These are phyloP conservation scores for Crotophaga sulcirostris DNA, from an alignment of 2,113 vertebrate genomes.

Conservation along the genomic window DNA sequence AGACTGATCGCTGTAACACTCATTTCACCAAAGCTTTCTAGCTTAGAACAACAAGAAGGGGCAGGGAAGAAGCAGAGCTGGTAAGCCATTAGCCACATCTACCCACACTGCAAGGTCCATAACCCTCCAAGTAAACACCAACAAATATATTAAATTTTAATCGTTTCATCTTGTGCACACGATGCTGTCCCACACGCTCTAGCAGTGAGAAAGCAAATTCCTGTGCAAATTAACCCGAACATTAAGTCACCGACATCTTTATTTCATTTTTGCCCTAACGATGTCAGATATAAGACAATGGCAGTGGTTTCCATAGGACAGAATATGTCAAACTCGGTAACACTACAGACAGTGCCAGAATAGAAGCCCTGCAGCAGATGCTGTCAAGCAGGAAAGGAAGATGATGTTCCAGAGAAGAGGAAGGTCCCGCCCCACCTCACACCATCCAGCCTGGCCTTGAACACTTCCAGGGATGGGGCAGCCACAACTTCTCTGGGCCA, in stretches of 20 bases:
- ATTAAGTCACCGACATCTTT: neutral
- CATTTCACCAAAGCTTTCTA: neutral
- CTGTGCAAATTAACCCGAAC: neutral
- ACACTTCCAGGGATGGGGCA: too few relatives aligned
- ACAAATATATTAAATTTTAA: neutral
- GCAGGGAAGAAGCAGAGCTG: fast-evolving
- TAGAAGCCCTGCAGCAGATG: neutral
- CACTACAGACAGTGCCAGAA: fast-evolving
- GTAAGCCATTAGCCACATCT: neutral
- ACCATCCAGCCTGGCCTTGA: too few relatives aligned
- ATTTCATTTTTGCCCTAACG: neutral
- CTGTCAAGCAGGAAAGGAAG: neutral
- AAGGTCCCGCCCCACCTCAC: too few relatives aligned
- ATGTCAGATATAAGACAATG: fast-evolving
- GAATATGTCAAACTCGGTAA: neutral
- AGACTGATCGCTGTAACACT: neutral
- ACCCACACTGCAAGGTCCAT: neutral
- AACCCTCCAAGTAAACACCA: neutral
- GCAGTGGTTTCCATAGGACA: neutral
- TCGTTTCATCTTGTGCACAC: neutral
- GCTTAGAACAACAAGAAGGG: neutral
- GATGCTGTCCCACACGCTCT: neutral
- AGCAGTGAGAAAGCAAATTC: neutral
- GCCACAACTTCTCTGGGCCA: too few relatives aligned
- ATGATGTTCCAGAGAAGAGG: neutral